Evolutionary conservation across 2,888 invertebrate genomes (phyloP), one percentile per base, ranked within the genome.

Genomic region (Calliopum simillimum): DNA sequence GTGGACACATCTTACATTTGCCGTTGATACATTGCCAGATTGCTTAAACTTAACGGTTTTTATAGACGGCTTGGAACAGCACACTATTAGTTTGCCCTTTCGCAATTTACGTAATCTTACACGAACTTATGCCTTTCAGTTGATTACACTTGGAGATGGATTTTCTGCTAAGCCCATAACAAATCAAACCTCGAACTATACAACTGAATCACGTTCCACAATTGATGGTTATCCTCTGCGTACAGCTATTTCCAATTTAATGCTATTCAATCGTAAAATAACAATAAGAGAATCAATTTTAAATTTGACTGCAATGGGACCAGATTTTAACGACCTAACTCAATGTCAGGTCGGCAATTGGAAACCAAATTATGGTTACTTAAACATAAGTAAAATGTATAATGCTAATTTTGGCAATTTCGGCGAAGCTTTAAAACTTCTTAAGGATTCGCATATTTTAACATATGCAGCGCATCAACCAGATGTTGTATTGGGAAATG

Each of bases 381-480:
- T 85, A 3, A 84, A 83, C 76, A 73, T 81, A 1, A 77, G 73
- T 25, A 84, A 82, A 74, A 70, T 82, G n/a, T 70, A 76, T 12
- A 80, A 76, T 1, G 78, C 79, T 0, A 78, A 80, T 16, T 78
- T 82, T 71, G 81, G 80, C 13, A 80, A 76, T 72, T 80, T 82
- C 23, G 66, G 76, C 1, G 84, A 84, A 33, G 77, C 81, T 13
- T 80, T 91, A 64, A 87, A 88, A 23, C 88, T 89, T 56, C 79
- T 92, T 59, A 89, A 91, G 80, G 91, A 91, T 73, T 88, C 88
- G 72, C 78, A 92, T 62, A 84, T 92, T 65, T 80, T 91, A 41
- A 87, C 88, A 41, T 92, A 90, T 81, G 88, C 90, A 0, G 91
- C 92, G 4, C 89, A 90, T 78, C 88, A 89, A 78, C 91, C 91